Base-by-base conservation (phyloP, 2,888 invertebrate genomes). In the Protophormia terraenovae region DNA sequence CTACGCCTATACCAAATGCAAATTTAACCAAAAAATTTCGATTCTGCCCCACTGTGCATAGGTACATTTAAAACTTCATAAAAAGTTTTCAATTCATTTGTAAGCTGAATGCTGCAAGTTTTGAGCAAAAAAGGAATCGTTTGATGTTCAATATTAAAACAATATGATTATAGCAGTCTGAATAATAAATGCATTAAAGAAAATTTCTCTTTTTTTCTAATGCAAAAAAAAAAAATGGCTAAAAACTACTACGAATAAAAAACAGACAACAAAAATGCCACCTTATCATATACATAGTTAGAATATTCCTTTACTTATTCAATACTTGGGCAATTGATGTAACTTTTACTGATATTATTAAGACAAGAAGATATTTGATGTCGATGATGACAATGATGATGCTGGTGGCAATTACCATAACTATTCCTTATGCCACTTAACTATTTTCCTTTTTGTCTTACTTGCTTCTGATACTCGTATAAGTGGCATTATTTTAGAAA, bases 91-190 rank as follows among this genome's bases (percentile, higher is more conserved):
- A 55, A 60, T 4, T 22, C 16, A 41, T 27, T 45, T 72, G 16
- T 5, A 41, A 58, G 24, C 29, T 71, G 45, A 5, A 45, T 45
- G 32, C 1, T 8, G 41, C 8, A 73, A 29, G 32, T 12, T 6
- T 29, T 2, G 3, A 2, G 7, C 29, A 35, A 8, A 71, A 53
- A 66, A 79, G 45, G 32, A 60, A 60, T 71, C 69, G 27, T 80
- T 84, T 76, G 79, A 84, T 76, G 76, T 80, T 84, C 75, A 80
- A 80, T 80, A 80, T 41, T 76, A 71, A 80, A 76, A 84, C 79
- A 84, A 76, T 84, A 24, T 80, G 77, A 85, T 81, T 81, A 85
- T 35, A 60, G n/a, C 19, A 64, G 69, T 64, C 69, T 71, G 62
- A 73, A 73, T 62, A 45, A 45, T 69, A 82, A 78, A 82, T 82